Evolutionary conservation across 2,113 vertebrate genomes (phyloP).

Genomic region (Halcyon malimbica): DNA sequence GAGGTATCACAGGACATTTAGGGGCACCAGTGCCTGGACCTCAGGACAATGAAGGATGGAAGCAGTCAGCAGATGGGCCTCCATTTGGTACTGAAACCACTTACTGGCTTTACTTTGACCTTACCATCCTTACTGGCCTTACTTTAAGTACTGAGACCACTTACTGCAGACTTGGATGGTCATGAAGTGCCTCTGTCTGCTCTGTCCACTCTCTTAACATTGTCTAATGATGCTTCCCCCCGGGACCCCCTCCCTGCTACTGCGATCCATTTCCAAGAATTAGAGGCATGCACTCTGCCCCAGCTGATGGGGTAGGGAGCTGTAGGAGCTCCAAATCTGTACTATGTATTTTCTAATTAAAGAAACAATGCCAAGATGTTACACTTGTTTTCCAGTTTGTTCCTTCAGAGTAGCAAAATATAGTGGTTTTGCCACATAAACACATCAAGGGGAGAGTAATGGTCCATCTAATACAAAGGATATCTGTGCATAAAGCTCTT

Average conservation of each 20-base stretch:
- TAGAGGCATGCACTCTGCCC: background rate
- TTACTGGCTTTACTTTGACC: background rate
- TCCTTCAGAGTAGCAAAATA: background rate
- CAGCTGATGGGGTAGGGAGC: background rate
- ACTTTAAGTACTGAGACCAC: background rate
- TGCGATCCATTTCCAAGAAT: background rate
- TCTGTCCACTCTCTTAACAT: background rate
- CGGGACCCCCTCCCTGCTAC: background rate
- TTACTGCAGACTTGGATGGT: background rate
- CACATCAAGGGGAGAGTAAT: background rate
- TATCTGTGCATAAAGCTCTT: background rate
- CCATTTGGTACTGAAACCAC: background rate
- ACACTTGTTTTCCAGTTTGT: background rate
- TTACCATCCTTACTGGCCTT: background rate
- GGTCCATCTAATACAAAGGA: background rate
- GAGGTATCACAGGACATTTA: background rate
- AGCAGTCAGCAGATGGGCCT: background rate
- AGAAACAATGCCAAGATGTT: background rate
- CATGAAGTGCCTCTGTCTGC: background rate
- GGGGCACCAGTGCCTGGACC: background rate
- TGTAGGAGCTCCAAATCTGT: background rate
- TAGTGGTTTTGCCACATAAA: background rate
- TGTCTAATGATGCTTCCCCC: background rate
- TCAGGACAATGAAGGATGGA: background rate
- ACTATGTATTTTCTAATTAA: background rate